Percentiles rank a stretch among this genome's conserved stretches.
Evolutionary conservation across 2,797 vertebrate species (phyloP).

Genomic region (Pseudochromis fuscus): DNA sequence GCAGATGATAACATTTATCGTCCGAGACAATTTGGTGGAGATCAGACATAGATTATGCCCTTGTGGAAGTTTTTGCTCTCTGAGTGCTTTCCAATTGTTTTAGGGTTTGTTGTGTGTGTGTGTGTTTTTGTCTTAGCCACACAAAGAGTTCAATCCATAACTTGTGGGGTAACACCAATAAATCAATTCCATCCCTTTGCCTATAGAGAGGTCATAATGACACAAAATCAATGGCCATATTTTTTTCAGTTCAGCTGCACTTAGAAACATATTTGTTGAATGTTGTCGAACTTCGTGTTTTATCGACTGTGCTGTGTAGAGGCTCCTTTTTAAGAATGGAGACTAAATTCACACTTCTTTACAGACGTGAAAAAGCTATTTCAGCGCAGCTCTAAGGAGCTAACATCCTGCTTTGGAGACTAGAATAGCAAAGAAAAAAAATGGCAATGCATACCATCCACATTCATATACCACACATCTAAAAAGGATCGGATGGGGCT

Average conservation of each 20-base stretch:
- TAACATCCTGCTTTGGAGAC: constrained; percentile 6
- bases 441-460: constrained; percentile 73
- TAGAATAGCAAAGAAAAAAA: constrained; percentile 22
- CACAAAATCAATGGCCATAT: neutral
- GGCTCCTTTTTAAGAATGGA: neutral
- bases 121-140: neutral
- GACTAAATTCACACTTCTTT: constrained; percentile 29
- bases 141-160: neutral
- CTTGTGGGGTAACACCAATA: too few species aligned
- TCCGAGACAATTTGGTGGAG: too few species aligned
- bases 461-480: constrained; percentile 84
- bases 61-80: too few species aligned
- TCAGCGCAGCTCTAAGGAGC: neutral
- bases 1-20: too few species aligned
- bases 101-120: too few species aligned
- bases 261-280: constrained; percentile 2
- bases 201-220: too few species aligned
- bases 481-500: neutral
- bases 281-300: neutral
- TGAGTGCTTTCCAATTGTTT: too few species aligned
- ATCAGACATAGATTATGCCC: too few species aligned
- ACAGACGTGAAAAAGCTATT: constrained; percentile 17
- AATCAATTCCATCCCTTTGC: too few species aligned
- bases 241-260: neutral
- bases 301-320: neutral